Evolutionary conservation across 2,113 vertebrate species (phyloP).

Genomic region (Sceloporus tristichus): DNA sequence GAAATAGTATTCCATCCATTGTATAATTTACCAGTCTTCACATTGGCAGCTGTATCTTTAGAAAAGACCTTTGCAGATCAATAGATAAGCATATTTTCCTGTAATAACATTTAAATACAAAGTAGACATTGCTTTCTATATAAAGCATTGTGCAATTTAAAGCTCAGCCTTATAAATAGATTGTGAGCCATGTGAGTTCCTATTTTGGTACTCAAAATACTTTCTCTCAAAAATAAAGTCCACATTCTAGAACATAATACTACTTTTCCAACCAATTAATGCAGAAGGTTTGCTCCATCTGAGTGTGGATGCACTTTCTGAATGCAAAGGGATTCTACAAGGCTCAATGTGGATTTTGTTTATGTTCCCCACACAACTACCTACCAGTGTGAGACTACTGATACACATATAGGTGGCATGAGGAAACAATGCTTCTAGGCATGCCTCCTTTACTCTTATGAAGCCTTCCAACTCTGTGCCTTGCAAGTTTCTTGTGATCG

Average conservation of each 20-base stretch:
- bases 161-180: constrained; percentile 37
- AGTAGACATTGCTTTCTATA: constrained; percentile 36
- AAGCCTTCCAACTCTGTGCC: not conserved
- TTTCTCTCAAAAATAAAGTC: constrained; percentile 35
- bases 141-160: constrained; percentile 22
- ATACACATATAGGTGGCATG: not conserved
- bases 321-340: not conserved
- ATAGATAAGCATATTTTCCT: constrained; percentile 38
- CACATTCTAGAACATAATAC: constrained; percentile 13
- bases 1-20: constrained; percentile 4
- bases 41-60: constrained; percentile 32
- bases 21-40: constrained; percentile 33
- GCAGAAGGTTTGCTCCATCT: not conserved
- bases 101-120: constrained; percentile 46
- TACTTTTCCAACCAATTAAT: not conserved
- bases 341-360: not conserved
- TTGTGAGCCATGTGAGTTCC: constrained; percentile 28
- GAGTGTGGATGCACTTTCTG: not conserved
- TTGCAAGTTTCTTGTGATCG: not conserved
- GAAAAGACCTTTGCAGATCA: constrained; percentile 48
- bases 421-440: not conserved
- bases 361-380: not conserved
- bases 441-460: not conserved
- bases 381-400: not conserved
- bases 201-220: constrained; percentile 32